Evolutionary conservation across 2,888 invertebrate genomes (phyloP).

Genomic region (Drosophila fungiperda): DNA sequence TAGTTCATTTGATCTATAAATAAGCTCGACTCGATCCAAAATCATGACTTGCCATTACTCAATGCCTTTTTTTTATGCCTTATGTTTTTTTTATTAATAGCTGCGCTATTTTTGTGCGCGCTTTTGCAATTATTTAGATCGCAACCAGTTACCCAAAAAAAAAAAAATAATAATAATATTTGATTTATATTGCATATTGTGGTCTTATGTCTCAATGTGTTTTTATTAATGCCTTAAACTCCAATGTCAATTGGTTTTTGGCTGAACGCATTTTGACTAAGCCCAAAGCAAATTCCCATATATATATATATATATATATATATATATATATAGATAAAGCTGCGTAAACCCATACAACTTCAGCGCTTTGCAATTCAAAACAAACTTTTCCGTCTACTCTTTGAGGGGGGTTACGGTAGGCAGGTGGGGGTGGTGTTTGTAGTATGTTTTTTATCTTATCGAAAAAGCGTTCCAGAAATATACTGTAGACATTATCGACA

Average conservation of each 20-base stretch:
- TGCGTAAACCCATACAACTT: not conserved
- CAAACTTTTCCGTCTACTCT: not conserved
- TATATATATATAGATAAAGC: not conserved
- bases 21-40: slow-evolving; percentile 15
- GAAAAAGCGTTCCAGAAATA: slow-evolving; percentile 61
- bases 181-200: not conserved
- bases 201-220: not conserved
- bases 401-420: not conserved
- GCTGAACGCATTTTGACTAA: not conserved
- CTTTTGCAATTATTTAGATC: slow-evolving; percentile 1
- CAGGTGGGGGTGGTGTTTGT: not conserved
- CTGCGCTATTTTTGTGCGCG: not conserved
- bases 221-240: not conserved
- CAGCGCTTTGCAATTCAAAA: not conserved
- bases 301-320: too few species aligned
- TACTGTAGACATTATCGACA: slow-evolving; percentile 8
- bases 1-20: slow-evolving; percentile 10
- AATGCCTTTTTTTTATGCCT: not conserved
- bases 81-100: slow-evolving; percentile 23
- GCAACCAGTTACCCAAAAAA: not conserved
- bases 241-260: slow-evolving; percentile 5
- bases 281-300: too few species aligned
- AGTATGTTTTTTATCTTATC: slow-evolving; percentile 64
- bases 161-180: not conserved
- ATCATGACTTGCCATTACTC: slow-evolving; percentile 8